Percentiles rank a stretch among this genome's conserved stretches.
Conservation (phyloP, 1,140 invertebrate species). For the Ooceraea biroi region DNA sequence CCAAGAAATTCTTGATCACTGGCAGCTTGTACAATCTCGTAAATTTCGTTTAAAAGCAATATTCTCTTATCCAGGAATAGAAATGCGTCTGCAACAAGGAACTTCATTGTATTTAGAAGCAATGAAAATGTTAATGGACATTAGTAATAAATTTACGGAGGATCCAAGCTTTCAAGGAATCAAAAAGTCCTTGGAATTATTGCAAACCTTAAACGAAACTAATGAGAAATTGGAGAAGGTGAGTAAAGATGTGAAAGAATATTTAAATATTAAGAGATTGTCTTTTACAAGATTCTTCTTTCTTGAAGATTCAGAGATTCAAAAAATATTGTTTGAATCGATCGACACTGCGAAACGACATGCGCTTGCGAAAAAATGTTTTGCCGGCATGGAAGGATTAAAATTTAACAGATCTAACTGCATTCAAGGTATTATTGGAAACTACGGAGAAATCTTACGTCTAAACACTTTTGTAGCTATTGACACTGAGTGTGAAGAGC, state of each 20-base stretch:
- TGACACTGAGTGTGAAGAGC: conserved; percentile 87
- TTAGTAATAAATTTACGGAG: conserved; percentile 84
- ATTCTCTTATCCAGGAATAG: conserved; percentile 89
- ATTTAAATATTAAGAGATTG: conserved; percentile 91
- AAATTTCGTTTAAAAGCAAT: conserved; percentile 89
- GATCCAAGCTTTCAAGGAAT: conserved; percentile 87
- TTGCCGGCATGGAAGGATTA: conserved; percentile 82
- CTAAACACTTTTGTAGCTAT: conserved; percentile 84
- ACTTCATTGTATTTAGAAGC: conserved; percentile 82
- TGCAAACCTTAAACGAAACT: conserved; percentile 85
- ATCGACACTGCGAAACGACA: conserved; percentile 82
- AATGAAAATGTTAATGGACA: conserved; percentile 62
- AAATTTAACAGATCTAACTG: conserved; percentile 83
- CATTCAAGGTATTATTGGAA: conserved; percentile 88
- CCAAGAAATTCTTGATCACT: conserved; percentile 88
- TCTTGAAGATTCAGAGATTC: conserved; percentile 93
- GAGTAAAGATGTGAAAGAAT: conserved; percentile 88
- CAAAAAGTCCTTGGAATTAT: conserved; percentile 84
- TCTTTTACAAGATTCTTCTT: conserved; percentile 95
- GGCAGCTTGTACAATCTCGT: conserved; percentile 87
- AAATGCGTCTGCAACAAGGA: conserved; percentile 89
- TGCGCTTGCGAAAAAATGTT: conserved; percentile 89
- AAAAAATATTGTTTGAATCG: conserved; percentile 91
- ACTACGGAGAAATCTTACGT: conserved; percentile 87
- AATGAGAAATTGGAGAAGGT: conserved; percentile 86